phyloP scores from a whole-genome alignment of 2,888 invertebrate genomes.

The Epirrhoe tristata region DNA sequence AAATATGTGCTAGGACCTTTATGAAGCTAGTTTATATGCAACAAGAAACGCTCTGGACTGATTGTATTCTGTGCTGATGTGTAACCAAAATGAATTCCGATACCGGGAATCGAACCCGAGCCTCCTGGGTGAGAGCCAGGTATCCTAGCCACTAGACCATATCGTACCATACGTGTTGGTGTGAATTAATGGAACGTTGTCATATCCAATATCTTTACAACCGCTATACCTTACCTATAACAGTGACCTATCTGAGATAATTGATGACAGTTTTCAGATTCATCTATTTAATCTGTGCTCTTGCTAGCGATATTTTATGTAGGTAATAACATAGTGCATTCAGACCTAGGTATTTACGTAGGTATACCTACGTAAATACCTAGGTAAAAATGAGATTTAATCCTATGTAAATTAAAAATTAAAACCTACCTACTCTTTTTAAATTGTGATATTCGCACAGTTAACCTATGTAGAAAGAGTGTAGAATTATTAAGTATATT shows the following conservation, averaged over 20 bases:
- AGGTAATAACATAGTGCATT: not conserved
- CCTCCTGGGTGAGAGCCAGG: conserved; percentile 90
- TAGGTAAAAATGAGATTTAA: too few relatives aligned
- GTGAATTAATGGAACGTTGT: conserved; percentile 3
- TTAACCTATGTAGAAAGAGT: too few relatives aligned
- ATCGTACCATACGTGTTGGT: conserved; percentile 56
- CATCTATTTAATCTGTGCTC: conserved; percentile 25
- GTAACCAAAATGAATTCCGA: conserved; percentile 63
- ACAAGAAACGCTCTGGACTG: not conserved
- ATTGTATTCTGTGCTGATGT: not conserved
- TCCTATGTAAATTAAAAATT: too few relatives aligned
- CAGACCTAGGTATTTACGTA: not conserved
- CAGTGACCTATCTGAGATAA: conserved; percentile 41
- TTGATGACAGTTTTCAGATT: conserved; percentile 25
- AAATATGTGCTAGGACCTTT: too few relatives aligned
- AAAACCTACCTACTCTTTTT: too few relatives aligned
- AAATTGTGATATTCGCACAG: too few relatives aligned
- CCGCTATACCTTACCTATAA: too few relatives aligned
- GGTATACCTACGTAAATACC: too few relatives aligned
- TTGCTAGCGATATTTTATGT: conserved; percentile 11
- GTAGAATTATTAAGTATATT: too few relatives aligned
- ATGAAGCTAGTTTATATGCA: not conserved
- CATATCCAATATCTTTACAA: conserved; percentile 25
- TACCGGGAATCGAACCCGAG: conserved; percentile 87
- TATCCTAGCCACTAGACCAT: conserved; percentile 90